Percentiles rank a stretch among this genome's conserved stretches.
phyloP scores from a whole-genome alignment of 2,888 invertebrate genomes.

The Cataglyphis livida region DNA sequence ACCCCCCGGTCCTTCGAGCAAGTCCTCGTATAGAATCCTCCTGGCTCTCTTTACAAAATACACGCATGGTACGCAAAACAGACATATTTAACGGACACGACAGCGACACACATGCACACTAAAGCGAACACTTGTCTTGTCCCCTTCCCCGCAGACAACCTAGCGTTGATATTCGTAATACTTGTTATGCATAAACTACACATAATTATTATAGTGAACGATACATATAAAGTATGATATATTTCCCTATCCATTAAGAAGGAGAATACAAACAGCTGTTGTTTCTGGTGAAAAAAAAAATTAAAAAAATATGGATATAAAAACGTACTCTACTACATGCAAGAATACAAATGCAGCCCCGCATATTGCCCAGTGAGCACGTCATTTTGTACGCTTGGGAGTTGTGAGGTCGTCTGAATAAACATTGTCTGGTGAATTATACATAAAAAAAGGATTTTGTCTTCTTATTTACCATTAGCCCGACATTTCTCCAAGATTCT shows the following conservation, averaged over 20 bases:
- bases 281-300: constrained; percentile 80
- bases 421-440: constrained; percentile 88
- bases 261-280: constrained; percentile 83
- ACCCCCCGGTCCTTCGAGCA: constrained; percentile 11
- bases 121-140: constrained; percentile 50
- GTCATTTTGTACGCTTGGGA: constrained; percentile 91
- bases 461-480: constrained; percentile 76
- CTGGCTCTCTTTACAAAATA: constrained; percentile 53
- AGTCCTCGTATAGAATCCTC: constrained; percentile 61
- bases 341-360: constrained; percentile 82
- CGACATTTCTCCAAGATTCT: background rate
- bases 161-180: constrained; percentile 85
- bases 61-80: constrained; percentile 11
- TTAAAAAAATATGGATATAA: constrained; percentile 62
- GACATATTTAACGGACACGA: constrained; percentile 16
- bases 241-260: constrained; percentile 85
- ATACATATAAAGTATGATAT: constrained; percentile 85
- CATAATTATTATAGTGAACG: constrained; percentile 85
- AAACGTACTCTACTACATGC: constrained; percentile 75
- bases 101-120: constrained; percentile 27
- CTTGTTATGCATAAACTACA: constrained; percentile 85
- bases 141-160: constrained; percentile 75
- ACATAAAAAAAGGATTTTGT: constrained; percentile 86
- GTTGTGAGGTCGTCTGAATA: constrained; percentile 92
- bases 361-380: constrained; percentile 87